phyloP scores from a whole-genome alignment of 37 sponge, comb jelly and placozoan species.

The Dysidea cf. avara region DNA sequence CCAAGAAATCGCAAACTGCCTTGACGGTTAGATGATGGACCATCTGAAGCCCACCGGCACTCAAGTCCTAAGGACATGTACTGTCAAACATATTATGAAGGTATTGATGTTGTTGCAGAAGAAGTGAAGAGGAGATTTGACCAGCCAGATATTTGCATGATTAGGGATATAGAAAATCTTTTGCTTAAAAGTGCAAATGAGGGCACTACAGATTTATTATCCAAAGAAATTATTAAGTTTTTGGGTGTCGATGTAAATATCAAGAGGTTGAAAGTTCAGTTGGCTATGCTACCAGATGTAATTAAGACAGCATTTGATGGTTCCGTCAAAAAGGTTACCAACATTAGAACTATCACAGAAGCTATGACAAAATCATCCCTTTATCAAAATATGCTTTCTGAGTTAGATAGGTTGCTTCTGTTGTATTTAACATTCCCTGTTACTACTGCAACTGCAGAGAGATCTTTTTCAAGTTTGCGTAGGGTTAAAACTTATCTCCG shows the following conservation, averaged over 20 bases:
- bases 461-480: too few relatives aligned
- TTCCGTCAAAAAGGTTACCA: conserved; percentile 13
- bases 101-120: too few relatives aligned
- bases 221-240: too few relatives aligned
- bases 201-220: too few relatives aligned
- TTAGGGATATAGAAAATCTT: conserved; percentile 23
- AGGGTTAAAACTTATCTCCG: conserved; percentile 29
- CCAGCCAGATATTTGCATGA: too few relatives aligned
- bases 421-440: conserved; percentile 55
- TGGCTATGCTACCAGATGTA: conserved; percentile 26
- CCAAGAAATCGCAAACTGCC: conserved; percentile 33
- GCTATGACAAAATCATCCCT: conserved; percentile 14
- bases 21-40: conserved; percentile 26
- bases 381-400: conserved; percentile 22
- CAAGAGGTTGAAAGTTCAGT: conserved; percentile 16
- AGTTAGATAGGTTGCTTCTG: conserved; percentile 47
- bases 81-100: conserved; percentile 25
- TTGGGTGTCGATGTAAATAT: conserved; percentile 13
- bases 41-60: too few relatives aligned
- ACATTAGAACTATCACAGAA: conserved; percentile 10
- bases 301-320: conserved; percentile 19
- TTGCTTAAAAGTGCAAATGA: too few relatives aligned
- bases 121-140: too few relatives aligned
- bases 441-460: conserved; percentile 47
- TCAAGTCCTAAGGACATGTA: conserved; percentile 14